These are phyloP conservation scores for Aphidius ervi DNA, from an alignment of 1,140 invertebrate species.

Conservation along the genomic window DNA sequence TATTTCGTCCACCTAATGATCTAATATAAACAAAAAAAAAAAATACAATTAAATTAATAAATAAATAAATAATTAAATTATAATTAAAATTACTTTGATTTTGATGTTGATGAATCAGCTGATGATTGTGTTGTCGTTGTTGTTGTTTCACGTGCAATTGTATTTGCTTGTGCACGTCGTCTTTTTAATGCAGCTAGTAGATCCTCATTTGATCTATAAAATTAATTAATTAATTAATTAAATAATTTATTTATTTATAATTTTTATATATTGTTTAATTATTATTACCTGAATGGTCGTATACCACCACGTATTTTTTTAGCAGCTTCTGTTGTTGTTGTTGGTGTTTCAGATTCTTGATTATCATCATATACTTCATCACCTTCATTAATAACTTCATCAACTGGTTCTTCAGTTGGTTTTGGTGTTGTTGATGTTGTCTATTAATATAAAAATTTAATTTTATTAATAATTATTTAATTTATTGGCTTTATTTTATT, in stretches of 20 bases:
- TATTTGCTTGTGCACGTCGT: conserved; percentile 54
- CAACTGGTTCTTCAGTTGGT: conserved; percentile 33
- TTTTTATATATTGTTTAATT: conserved; percentile 2
- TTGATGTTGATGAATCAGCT: conserved; percentile 31
- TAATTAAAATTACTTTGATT: conserved; percentile 32
- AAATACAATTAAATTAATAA: no score
- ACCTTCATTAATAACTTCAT: conserved; percentile 44
- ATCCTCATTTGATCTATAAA: conserved; percentile 69
- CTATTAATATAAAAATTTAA: conserved; percentile 18
- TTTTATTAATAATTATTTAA: neutral
- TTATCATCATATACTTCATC: conserved; percentile 45
- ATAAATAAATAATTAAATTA: neutral
- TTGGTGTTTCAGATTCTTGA: conserved; percentile 48
- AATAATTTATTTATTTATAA: neutral
- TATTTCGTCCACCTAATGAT: conserved; percentile 21
- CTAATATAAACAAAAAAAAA: conserved; percentile 1
- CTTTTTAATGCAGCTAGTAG: conserved; percentile 66
- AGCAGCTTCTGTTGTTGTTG: conserved; percentile 62
- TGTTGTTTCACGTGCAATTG: conserved; percentile 24
- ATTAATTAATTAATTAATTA: conserved; percentile 4
- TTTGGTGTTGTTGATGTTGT: conserved; percentile 36
- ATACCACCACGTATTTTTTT: conserved; percentile 60
- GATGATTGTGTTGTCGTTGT: conserved; percentile 20
- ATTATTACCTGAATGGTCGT: conserved; percentile 47
- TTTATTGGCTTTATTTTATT: neutral